phyloP scores from a whole-genome alignment of 1,140 invertebrate species.

The Zelostemma sp. region DNA sequence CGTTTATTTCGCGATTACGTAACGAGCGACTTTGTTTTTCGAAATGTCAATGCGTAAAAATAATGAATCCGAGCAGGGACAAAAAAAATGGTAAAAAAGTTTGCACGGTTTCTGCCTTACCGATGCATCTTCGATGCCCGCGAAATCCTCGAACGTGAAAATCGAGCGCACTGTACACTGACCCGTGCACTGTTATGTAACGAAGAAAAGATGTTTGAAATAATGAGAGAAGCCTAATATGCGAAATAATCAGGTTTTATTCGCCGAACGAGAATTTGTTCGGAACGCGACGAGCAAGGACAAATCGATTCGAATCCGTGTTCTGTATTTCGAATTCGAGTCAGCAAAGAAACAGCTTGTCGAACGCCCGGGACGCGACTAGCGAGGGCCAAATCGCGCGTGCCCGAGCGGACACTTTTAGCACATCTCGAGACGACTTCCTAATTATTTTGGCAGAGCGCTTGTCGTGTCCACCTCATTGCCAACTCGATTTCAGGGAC shows the following conservation, averaged over 20 bases:
- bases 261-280: too few species aligned
- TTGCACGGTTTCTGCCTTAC: constrained; percentile 8
- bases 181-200: constrained; percentile 1
- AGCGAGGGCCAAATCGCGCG: constrained; percentile 62
- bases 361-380: constrained; percentile 64
- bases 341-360: constrained; percentile 49
- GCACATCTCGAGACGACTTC: constrained; percentile 77
- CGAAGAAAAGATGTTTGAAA: too few species aligned
- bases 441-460: constrained; percentile 82
- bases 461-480: constrained; percentile 44
- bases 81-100: neutral
- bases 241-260: too few species aligned
- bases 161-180: constrained; percentile 2
- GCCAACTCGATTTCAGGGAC: constrained; percentile 50
- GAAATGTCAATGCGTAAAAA: too few species aligned
- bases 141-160: constrained; percentile 11
- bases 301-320: too few species aligned
- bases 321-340: too few species aligned
- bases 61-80: constrained; percentile 18
- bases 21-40: constrained; percentile 12
- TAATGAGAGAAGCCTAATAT: too few species aligned
- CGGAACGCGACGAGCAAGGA: too few species aligned
- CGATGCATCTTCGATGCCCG: constrained; percentile 6
- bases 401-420: constrained; percentile 79
- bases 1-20: constrained; percentile 48